Evolutionary conservation across 1,140 invertebrate species (phyloP), one percentile per base, ranked within the genome.

Genomic region (Helicoverpa armigera): DNA sequence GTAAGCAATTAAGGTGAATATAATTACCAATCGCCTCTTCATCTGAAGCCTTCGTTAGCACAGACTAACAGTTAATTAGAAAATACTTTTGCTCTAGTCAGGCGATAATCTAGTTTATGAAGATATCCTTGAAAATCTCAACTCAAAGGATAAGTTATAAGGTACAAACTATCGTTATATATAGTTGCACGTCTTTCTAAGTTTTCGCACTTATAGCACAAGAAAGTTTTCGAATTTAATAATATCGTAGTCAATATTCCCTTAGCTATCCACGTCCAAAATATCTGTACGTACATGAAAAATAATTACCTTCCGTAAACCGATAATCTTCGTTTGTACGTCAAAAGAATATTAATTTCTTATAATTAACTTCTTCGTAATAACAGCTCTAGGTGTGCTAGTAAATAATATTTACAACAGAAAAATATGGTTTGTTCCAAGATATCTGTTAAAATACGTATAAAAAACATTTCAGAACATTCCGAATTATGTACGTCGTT

Each of bases 11-110:
- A 43, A 43, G 35, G 5, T 43, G 35, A 43, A 43, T 43, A 58
- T 58, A 58, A 58, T 18, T 58, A 58, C 56, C 2, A 9, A 43
- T 43, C 9, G 61, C 16, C 4, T 65, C 31, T n/a, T 65, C 31
- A 65, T 16, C 43, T 14, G 16, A 16, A 65, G 31, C 29, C 5
- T 11, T 58, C n/a, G 9, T 9, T 43, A 43, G 14, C 35, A 65
- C 54, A 18, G 43, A 67, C 16, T 67, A 35, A 67, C 43, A 48
- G 35, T 16, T 35, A 67, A 67, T 67, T 67, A 67, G 43, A 65
- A 63, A 67, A 67, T 48, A 48, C 43, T 11, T 58, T 67, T 67
- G 35, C 14, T 16, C 35, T 43, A 67, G 63, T 16, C 63, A 67
- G 35, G 63, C 35, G n/a, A 67, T 67, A 67, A 67, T 74, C 13